phyloP scores from a whole-genome alignment of 2,797 vertebrate species.

The Ctenosaura bakeri region DNA sequence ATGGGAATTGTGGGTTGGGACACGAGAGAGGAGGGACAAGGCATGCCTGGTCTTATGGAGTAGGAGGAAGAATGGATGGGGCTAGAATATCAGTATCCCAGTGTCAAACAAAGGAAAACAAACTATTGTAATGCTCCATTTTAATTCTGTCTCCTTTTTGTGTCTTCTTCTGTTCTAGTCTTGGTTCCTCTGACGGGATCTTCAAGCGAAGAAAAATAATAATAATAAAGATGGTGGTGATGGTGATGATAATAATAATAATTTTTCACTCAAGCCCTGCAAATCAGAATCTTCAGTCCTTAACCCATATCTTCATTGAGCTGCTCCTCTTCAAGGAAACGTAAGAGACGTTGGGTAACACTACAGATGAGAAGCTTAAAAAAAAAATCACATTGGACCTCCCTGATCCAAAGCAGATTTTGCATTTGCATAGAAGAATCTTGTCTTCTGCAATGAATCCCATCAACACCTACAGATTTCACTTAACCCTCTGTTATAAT shows the following conservation, averaged over 20 bases:
- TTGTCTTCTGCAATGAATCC: slow-evolving; percentile 39
- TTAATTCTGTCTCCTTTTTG: slow-evolving; percentile 26
- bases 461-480: slow-evolving; percentile 26
- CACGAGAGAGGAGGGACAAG: background rate
- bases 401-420: slow-evolving; percentile 31
- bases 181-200: slow-evolving; percentile 98
- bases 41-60: background rate
- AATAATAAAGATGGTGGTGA: slow-evolving; percentile 48
- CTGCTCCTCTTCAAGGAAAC: slow-evolving; percentile 42
- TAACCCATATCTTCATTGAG: slow-evolving; percentile 42
- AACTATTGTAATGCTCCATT: background rate
- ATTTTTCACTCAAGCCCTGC: slow-evolving; percentile 41
- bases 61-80: background rate
- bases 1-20: background rate
- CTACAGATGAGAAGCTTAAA: slow-evolving; percentile 35
- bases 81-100: background rate
- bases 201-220: slow-evolving; percentile 78
- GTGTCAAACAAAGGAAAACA: background rate
- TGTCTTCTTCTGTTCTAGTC: slow-evolving; percentile 82
- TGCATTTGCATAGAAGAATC: slow-evolving; percentile 19
- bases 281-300: slow-evolving; percentile 43
- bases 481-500: slow-evolving; percentile 26
- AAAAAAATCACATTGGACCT: slow-evolving; percentile 24
- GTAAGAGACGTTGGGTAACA: slow-evolving; percentile 31
- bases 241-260: slow-evolving; percentile 29